Conservation (phyloP, 2,888 invertebrate genomes). For the Drosophila seclusa region DNA sequence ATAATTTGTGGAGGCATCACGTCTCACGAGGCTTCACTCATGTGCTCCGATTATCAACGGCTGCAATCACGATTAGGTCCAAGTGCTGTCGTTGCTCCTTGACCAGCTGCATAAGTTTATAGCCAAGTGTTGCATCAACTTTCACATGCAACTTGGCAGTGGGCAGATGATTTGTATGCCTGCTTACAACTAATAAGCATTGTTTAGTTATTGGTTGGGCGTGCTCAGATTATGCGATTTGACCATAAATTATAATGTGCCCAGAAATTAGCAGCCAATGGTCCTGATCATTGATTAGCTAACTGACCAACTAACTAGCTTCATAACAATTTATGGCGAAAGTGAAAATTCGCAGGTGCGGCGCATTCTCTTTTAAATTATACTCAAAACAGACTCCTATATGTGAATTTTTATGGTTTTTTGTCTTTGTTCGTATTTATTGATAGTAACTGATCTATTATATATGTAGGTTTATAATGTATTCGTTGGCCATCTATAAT, state of each 20-base stretch:
- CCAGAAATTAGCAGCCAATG: conserved; percentile 40
- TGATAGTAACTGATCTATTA: conserved; percentile 18
- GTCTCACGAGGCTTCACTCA: conserved; percentile 59
- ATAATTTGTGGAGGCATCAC: conserved; percentile 70
- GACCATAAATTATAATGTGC: conserved; percentile 41
- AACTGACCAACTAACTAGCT: conserved; percentile 31
- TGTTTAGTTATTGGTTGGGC: conserved; percentile 53
- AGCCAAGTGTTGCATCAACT: conserved; percentile 48
- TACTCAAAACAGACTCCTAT: background rate
- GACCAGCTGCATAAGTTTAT: conserved; percentile 29
- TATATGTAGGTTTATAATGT: conserved; percentile 6
- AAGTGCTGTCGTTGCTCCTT: conserved; percentile 45
- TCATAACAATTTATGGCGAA: conserved; percentile 47
- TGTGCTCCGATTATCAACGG: conserved; percentile 72
- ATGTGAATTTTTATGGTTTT: conserved; percentile 6
- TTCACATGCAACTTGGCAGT: conserved; percentile 60
- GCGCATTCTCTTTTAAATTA: conserved; percentile 47
- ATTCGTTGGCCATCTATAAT: conserved; percentile 38
- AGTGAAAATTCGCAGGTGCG: conserved; percentile 38
- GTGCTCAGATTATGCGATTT: conserved; percentile 51
- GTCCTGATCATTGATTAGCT: conserved; percentile 51
- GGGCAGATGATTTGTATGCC: background rate
- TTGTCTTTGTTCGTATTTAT: conserved; percentile 11
- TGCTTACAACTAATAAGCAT: conserved; percentile 47
- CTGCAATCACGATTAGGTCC: conserved; percentile 57